These are phyloP conservation scores for Rhyacichthys aspro DNA, from an alignment of 2,797 vertebrate species.

Conservation along the genomic window DNA sequence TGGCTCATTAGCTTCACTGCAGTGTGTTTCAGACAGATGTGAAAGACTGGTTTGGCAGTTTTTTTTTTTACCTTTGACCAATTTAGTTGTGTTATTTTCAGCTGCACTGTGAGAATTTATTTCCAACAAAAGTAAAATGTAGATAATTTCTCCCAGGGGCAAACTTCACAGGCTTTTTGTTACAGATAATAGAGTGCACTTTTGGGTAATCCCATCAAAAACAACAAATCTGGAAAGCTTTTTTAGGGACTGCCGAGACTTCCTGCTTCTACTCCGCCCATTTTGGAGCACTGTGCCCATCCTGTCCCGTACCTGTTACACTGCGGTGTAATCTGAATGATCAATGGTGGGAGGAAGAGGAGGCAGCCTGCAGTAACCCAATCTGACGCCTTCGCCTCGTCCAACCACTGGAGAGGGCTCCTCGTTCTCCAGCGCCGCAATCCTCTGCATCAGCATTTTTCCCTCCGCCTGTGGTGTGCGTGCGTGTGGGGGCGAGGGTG, in stretches of 20 bases:
- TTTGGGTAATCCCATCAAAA: too few species aligned
- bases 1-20: too few species aligned
- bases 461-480: conserved; percentile 30
- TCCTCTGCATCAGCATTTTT: conserved; percentile 75
- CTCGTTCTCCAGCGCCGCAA: conserved; percentile 54
- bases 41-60: too few species aligned
- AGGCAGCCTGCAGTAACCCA: conserved; percentile 66
- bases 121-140: too few species aligned
- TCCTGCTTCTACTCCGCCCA: conserved; percentile 29
- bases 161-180: neutral
- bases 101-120: too few species aligned
- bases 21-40: too few species aligned
- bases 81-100: too few species aligned
- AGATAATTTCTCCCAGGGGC: neutral
- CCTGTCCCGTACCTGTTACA: conserved; percentile 63
- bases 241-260: conserved; percentile 7
- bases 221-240: neutral
- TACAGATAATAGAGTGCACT: too few species aligned
- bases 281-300: conserved; percentile 25
- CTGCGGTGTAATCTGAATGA: conserved; percentile 63
- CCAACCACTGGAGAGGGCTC: conserved; percentile 63
- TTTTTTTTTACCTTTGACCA: too few species aligned
- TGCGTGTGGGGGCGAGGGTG: conserved; percentile 40
- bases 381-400: conserved; percentile 63
- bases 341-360: conserved; percentile 52